Base-by-base conservation (phyloP, 2,888 invertebrate species). In the Polylopha cassiicola region DNA sequence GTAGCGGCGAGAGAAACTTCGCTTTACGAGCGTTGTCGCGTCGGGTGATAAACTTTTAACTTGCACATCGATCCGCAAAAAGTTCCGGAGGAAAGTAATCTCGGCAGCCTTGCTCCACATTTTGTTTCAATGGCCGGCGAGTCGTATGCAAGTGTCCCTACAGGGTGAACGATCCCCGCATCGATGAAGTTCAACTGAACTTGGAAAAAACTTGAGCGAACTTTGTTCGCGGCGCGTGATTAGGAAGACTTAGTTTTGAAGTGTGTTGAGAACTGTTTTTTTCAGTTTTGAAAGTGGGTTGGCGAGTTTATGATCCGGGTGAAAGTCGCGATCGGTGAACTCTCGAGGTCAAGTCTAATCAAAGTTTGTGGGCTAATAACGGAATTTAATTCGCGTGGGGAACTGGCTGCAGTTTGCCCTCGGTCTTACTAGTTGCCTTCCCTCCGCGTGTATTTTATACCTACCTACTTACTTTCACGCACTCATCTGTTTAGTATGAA, bases 211-310 rank as follows among this genome's bases (percentile, higher is more conserved):
- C 79, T 81, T 74, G 61, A 60, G 51, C 49, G 64, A 81, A 82
- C 67, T 82, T 81, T 71, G 74, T 76, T 74, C 77, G 74, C 78
- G 79, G 77, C 74, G 75, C 75, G 81, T 85, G 85, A 85, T 85
- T 85, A 85, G 84, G 80, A 81, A 74, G 81, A 82, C 81, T 85
- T 84, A 84, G 84, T 85, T 85, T 71, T 78, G 76, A 84, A 84
- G 78, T 79, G 73, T 80, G 79, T 76, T 71, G 73, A 67, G 74
- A 78, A 80, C 73, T 76, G 79, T 73, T 81, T 82, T 55, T 81
- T 84, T 76, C 78, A 82, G 81, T 81, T 85, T 80, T 74, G 79
- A 84, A 84, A 85, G 82, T 85, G 71, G 82, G 84, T 85, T 78
- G 80, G 79, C 81, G 74, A 82, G 80, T 85, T 85, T 82, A 81